Evolutionary conservation across 2,797 vertebrate genomes (phyloP).

Genomic region (Sebastes hubbsi): DNA sequence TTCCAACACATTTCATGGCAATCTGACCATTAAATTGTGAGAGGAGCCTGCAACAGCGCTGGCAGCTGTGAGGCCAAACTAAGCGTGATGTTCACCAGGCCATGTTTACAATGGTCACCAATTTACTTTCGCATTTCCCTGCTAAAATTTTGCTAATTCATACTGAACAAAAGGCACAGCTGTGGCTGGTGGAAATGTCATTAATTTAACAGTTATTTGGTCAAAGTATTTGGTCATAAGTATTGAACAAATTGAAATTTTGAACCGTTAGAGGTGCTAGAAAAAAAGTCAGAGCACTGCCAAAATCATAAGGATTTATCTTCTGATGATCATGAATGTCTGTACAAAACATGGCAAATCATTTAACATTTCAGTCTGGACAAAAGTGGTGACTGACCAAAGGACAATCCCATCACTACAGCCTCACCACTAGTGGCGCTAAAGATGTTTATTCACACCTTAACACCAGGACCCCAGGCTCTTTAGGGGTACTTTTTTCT

Average conservation of each 20-base stretch:
- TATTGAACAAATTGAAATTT: background rate
- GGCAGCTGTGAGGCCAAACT: no score
- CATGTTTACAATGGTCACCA: background rate
- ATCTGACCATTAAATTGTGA: background rate
- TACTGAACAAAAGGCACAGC: background rate
- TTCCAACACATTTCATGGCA: background rate
- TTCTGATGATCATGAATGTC: background rate
- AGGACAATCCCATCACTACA: background rate
- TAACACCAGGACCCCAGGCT: no score
- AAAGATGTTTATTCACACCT: background rate
- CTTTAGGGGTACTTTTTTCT: no score
- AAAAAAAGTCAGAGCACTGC: background rate
- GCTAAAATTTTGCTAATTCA: background rate
- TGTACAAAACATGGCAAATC: background rate
- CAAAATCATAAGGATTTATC: background rate
- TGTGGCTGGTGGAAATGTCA: background rate
- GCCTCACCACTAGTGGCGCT: background rate
- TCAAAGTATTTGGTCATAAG: background rate
- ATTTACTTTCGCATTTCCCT: background rate
- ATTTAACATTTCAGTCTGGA: background rate
- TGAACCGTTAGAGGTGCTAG: background rate
- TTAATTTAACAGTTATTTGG: background rate
- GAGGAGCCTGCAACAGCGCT: no score
- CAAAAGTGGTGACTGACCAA: background rate
- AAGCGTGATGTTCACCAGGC: background rate